Evolutionary conservation across 1,140 invertebrate genomes (phyloP), one percentile per base, ranked within the genome.

Genomic region (Lysiphlebus fabarum): DNA sequence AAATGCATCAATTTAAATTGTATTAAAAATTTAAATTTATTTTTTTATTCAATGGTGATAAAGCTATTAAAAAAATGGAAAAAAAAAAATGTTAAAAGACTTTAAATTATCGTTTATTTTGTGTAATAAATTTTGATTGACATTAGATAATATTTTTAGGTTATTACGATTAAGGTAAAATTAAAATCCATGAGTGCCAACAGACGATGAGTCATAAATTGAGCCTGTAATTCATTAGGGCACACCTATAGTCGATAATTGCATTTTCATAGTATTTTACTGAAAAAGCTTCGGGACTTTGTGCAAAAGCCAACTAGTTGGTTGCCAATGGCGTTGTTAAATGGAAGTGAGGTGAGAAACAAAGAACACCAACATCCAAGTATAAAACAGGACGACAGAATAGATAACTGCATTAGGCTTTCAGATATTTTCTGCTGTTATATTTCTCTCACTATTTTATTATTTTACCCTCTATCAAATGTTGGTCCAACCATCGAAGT

Each of bases 341-440:
- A 48, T n/a, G 44, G 48, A 17, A 10, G 38, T 12, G 7, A 55
- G 38, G 26, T 49, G 47, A 48, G 38, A 43, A 36, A 67, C 61
- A 63, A 61, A 41, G 58, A 64, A 61, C 58, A 61, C 53, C 50
- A 57, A 61, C 60, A 63, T 63, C 67, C 60, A 63, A 69, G 36
- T 40, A 60, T 63, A 67, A 63, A 65, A 64, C 63, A 71, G 73
- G 68, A 70, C 67, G 73, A 68, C 59, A 67, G 68, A 54, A 63
- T 59, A 72, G 67, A 61, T 78, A 78, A 78, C 75, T 75, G 70
- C 72, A 73, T 78, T 78, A 78, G 76, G 75, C 76, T 78, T 77
- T 77, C 74, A 72, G 68, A 69, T 69, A 72, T 69, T 67, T 69
- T 67, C 65, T 51, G 34, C 36, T 38, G 49, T 26, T 26, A 26